Base-by-base conservation (phyloP, 2,113 vertebrate genomes). In the Poeciliopsis turrubarensis region DNA sequence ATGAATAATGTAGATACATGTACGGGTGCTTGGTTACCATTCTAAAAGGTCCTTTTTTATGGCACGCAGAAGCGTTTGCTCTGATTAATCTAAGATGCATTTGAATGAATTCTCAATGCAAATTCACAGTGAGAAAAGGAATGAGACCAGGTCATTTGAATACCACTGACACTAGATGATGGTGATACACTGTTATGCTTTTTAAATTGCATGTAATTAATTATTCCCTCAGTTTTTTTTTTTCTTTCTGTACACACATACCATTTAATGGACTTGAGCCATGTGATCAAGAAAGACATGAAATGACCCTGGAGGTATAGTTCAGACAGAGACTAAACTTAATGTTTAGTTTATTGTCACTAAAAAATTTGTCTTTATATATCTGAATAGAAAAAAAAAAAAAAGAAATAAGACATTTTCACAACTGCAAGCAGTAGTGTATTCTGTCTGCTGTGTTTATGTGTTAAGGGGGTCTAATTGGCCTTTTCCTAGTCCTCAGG, bases 401-500 rank as follows among this genome's bases (percentile, higher is more conserved):
- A 54, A 63, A 17, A 22, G 14, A 15, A 17, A 3, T 1, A 25
- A 25, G 9, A 60, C n/a, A 60, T 47, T 47, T 47, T 19, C 5
- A 37, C 1, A 31, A 41, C 19, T 12, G 31, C 12, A 9, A 1
- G 27, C 25, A 6, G 54, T 19, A 9, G 30, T 8, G 8, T 2
- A 17, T 25, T 44, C 11, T 70, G 11, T 30, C 22, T 60, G 17
- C 47, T 8, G 30, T 39, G 15, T 25, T 4, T 32, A 4, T 69
- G 25, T 29, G 11, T 1, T 91, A 76, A 61, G 82, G 80, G 93
- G 62, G 34, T 91, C 92, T 96, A 96, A 95, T 95, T 95, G 93
- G 91, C 93, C 92, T 94, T 94, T 93, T 95, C 92, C 83, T 90
- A 90, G 94, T 95, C 93, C 71, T 86, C 84, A 93, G 91, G 94